A percentile compares a stretch with the other conserved stretches of the same genome.
These are phyloP conservation scores for Marisa cornuarietis DNA, from an alignment of 1,140 invertebrate species.

Conservation along the genomic window DNA sequence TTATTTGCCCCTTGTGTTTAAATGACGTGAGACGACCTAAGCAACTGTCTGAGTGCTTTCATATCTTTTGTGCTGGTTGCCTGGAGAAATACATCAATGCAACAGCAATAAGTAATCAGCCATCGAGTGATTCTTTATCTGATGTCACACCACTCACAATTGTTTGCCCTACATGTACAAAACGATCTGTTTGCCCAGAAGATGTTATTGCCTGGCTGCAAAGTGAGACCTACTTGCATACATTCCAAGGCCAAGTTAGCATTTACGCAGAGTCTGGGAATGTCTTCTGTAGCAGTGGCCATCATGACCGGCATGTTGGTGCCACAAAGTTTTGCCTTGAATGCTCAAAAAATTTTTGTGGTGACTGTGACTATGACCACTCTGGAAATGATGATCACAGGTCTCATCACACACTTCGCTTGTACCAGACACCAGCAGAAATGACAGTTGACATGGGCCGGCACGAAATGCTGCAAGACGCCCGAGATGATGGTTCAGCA, in stretches of 20 bases:
- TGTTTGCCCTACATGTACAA: constrained; percentile 2
- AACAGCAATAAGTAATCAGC: not conserved
- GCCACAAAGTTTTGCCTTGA: constrained; percentile 16
- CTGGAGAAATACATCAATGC: not conserved
- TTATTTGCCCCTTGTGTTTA: constrained; percentile 7
- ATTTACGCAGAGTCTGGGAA: constrained; percentile 13
- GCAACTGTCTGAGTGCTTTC: constrained; percentile 12
- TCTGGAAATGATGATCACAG: not conserved
- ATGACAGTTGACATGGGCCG: constrained; percentile 14
- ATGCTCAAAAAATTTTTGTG: constrained; percentile 13
- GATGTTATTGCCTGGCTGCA: constrained; percentile 1
- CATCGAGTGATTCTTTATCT: too few relatives aligned
- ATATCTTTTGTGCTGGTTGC: constrained; percentile 18
- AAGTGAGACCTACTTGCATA: constrained; percentile 7
- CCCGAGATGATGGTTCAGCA: not conserved
- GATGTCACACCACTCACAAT: not conserved
- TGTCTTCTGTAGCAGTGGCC: not conserved
- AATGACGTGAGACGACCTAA: constrained; percentile 7
- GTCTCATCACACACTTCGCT: not conserved
- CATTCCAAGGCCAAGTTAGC: constrained; percentile 6
- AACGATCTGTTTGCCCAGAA: not conserved
- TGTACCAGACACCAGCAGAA: constrained; percentile 2
- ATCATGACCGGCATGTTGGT: not conserved
- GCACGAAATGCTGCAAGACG: constrained; percentile 4
- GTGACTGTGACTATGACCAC: constrained; percentile 1